These are phyloP conservation scores for Pseudomyrmex flavicornis DNA, from an alignment of 1,140 invertebrate species.

Conservation along the genomic window DNA sequence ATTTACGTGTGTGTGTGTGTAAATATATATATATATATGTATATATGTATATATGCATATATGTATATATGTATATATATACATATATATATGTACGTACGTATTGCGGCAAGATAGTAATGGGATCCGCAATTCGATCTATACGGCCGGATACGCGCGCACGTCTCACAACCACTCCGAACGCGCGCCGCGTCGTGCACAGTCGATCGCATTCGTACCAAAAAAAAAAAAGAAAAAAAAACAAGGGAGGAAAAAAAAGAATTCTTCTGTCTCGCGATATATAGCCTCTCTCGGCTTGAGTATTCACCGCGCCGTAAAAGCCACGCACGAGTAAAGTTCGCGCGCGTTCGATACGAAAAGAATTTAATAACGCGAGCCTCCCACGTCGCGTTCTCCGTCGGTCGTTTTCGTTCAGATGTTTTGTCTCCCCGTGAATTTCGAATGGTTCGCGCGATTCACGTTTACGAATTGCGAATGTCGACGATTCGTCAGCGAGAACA, in stretches of 20 bases:
- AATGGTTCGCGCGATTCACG: not conserved
- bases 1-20: constrained; percentile 7
- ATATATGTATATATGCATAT: constrained; percentile 17
- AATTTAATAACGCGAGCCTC: not conserved
- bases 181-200: constrained; percentile 43
- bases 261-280: constrained; percentile 1
- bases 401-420: too few relatives aligned
- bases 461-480: too few relatives aligned
- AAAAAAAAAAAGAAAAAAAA: constrained; percentile 4
- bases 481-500: too few relatives aligned
- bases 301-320: not conserved
- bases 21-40: not conserved
- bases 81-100: constrained; percentile 28
- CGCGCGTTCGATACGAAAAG: not conserved
- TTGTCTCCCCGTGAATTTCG: too few relatives aligned
- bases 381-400: not conserved
- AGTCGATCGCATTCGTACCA: constrained; percentile 56
- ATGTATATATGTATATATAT: not conserved
- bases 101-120: constrained; percentile 38
- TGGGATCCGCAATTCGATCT: constrained; percentile 72
- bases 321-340: constrained; percentile 12
- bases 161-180: constrained; percentile 11
- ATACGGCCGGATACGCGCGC: constrained; percentile 68
- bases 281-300: not conserved
- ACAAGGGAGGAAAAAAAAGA: not conserved